A percentile compares a stretch with the other conserved stretches of the same genome.
These are phyloP conservation scores for Hartigia nigra DNA, from an alignment of 2,888 invertebrate species.

Conservation along the genomic window DNA sequence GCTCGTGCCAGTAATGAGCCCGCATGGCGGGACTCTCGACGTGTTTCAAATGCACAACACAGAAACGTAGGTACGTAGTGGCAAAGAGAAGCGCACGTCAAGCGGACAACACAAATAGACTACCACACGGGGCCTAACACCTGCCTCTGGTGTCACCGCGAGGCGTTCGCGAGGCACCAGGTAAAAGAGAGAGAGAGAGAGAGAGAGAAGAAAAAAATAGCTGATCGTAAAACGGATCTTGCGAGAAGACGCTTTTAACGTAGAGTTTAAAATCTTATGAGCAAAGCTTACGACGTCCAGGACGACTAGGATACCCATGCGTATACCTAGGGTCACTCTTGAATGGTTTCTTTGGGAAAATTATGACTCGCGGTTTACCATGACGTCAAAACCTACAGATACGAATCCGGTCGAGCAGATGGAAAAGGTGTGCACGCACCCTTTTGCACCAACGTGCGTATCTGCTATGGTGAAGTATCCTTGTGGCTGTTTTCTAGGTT, in stretches of 20 bases:
- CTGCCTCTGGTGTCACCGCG: slow-evolving; percentile 50
- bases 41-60: slow-evolving; percentile 56
- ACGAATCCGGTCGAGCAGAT: neutral
- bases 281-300: neutral
- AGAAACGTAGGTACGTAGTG: slow-evolving; percentile 38
- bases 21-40: slow-evolving; percentile 43
- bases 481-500: neutral
- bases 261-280: neutral
- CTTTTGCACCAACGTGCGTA: neutral
- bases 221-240: slow-evolving; percentile 13
- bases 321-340: neutral
- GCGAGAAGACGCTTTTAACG: neutral
- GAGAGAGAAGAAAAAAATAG: slow-evolving; percentile 21
- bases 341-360: neutral
- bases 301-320: neutral
- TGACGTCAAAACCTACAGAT: neutral
- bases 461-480: neutral
- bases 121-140: slow-evolving; percentile 57
- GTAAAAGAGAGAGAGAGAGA: neutral
- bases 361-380: neutral
- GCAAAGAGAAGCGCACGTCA: slow-evolving; percentile 19
- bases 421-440: neutral
- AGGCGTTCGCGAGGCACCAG: slow-evolving; percentile 13
- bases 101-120: slow-evolving; percentile 50
- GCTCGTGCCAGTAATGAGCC: slow-evolving; percentile 64